These are phyloP conservation scores for Tor tambroides DNA, from an alignment of 2,113 vertebrate species.

Conservation along the genomic window DNA sequence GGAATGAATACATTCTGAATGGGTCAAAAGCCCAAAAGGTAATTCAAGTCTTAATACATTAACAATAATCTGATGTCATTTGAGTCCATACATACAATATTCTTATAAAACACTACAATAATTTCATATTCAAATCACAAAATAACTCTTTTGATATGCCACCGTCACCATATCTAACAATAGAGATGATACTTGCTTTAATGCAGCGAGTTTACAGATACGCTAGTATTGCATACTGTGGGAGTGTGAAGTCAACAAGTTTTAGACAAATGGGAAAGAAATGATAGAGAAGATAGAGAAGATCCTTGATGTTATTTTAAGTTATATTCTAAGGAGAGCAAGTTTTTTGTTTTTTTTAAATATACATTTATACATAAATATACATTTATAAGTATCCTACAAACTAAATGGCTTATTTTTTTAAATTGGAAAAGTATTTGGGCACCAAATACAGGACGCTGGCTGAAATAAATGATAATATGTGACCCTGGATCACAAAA, in stretches of 20 bases:
- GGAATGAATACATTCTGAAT: not conserved
- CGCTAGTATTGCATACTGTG: not conserved
- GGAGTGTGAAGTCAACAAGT: not conserved
- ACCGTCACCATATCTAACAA: not conserved
- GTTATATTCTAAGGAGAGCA: not conserved
- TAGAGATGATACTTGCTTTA: not conserved
- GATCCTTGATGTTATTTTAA: not conserved
- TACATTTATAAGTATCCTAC: too few species aligned
- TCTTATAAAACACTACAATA: not conserved
- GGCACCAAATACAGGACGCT: not conserved
- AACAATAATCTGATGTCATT: not conserved
- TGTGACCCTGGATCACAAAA: too few species aligned
- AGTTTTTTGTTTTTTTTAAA: too few species aligned
- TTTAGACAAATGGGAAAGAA: not conserved
- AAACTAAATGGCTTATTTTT: not conserved
- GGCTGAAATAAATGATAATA: not conserved
- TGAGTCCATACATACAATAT: not conserved
- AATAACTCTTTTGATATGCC: not conserved
- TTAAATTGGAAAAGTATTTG: not conserved
- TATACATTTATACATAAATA: too few species aligned
- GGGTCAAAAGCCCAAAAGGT: not conserved
- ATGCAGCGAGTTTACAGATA: not conserved
- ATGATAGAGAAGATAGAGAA: not conserved
- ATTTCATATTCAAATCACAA: not conserved
- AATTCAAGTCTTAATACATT: not conserved